A percentile compares a stretch with the other conserved stretches of the same genome.
phyloP scores from a whole-genome alignment of 2,797 vertebrate species.

The Platyrinchus mystaceus region DNA sequence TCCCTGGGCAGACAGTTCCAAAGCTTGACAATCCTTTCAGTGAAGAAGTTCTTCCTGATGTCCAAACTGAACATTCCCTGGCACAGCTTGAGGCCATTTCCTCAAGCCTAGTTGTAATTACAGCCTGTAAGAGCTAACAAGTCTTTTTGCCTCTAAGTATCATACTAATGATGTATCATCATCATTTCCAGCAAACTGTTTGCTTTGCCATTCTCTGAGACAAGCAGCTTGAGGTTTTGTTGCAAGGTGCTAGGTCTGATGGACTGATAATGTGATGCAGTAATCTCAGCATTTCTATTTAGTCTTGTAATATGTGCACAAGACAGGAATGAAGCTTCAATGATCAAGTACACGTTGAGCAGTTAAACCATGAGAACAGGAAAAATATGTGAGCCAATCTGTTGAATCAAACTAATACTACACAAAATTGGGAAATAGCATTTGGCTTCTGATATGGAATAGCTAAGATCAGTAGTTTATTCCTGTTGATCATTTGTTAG shows the following conservation, averaged over 20 bases:
- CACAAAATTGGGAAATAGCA: not conserved
- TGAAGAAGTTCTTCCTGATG: not conserved
- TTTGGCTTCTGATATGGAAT: not conserved
- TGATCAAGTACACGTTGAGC: not conserved
- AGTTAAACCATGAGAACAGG: not conserved
- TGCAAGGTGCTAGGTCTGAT: not conserved
- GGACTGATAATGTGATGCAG: not conserved
- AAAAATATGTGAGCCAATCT: not conserved
- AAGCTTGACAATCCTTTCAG: not conserved
- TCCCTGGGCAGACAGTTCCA: not conserved
- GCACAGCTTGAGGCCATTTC: not conserved
- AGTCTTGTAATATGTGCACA: rapidly evolving
- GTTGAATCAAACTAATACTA: not conserved
- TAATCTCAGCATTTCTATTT: not conserved
- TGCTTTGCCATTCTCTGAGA: not conserved
- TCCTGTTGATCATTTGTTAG: not conserved
- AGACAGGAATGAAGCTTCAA: not conserved
- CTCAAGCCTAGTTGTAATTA: not conserved
- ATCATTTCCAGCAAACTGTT: not conserved
- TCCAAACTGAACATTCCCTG: not conserved
- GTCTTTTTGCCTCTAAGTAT: not conserved
- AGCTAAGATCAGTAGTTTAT: not conserved
- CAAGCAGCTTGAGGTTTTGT: not conserved
- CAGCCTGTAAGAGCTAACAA: not conserved
- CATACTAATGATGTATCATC: not conserved